These are phyloP conservation scores for Grapholita molesta DNA, from an alignment of 1,140 invertebrate species.

Conservation along the genomic window DNA sequence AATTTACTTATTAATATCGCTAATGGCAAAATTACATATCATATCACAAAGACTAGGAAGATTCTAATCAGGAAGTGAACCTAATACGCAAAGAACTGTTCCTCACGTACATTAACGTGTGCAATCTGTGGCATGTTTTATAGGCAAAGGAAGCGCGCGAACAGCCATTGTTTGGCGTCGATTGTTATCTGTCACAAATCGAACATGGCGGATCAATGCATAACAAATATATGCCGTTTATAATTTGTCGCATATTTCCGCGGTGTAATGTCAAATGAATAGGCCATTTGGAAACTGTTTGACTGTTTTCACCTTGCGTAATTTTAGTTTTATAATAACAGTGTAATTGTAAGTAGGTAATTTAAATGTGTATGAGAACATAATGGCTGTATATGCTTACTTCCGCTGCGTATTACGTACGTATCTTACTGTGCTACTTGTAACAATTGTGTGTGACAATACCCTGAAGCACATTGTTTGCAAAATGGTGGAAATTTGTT, in stretches of 20 bases:
- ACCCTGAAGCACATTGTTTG: too few species aligned
- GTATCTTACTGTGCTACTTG: neutral
- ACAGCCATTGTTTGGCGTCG: conserved; percentile 1
- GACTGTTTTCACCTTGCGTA: neutral
- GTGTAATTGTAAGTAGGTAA: neutral
- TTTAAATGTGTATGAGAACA: neutral
- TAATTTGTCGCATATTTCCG: neutral
- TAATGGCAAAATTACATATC: neutral
- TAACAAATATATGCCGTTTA: neutral
- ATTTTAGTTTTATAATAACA: neutral
- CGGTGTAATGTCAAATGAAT: neutral
- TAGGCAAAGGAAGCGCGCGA: neutral
- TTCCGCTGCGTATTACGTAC: neutral
- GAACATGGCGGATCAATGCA: neutral
- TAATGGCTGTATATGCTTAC: neutral
- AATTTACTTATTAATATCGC: neutral
- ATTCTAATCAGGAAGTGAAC: neutral
- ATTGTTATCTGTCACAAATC: neutral
- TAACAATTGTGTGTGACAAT: neutral
- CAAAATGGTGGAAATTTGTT: too few species aligned
- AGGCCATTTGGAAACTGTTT: neutral
- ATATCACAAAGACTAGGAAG: neutral
- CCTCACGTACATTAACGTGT: neutral
- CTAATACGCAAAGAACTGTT: neutral
- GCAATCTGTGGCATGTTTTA: conserved; percentile 1